phyloP scores from a whole-genome alignment of 2,888 invertebrate genomes.

The Aelia acuminata region DNA sequence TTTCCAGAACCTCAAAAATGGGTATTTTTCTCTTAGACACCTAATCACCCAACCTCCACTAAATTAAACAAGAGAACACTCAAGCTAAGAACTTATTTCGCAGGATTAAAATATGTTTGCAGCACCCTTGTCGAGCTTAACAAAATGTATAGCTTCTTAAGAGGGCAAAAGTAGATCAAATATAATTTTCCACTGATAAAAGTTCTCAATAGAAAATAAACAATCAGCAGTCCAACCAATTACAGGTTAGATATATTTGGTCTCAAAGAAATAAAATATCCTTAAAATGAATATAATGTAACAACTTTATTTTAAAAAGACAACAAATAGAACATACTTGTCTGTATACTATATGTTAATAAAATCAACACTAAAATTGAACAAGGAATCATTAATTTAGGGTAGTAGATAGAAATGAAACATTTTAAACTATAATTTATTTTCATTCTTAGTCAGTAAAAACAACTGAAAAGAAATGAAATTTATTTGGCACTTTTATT shows the following conservation, averaged over 20 bases:
- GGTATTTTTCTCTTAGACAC: too few species aligned
- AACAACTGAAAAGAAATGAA: not conserved
- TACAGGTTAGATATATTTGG: not conserved
- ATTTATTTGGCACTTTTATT: conserved; percentile 16
- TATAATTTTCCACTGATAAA: too few species aligned
- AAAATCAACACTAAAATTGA: not conserved
- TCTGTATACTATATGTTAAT: not conserved
- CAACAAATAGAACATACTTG: not conserved
- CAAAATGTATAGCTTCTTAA: too few species aligned
- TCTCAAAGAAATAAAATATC: not conserved
- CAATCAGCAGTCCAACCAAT: not conserved
- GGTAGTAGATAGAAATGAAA: not conserved
- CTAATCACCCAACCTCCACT: too few species aligned
- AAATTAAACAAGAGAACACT: too few species aligned
- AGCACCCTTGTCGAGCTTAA: too few species aligned
- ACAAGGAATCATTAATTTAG: not conserved
- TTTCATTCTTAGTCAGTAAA: not conserved
- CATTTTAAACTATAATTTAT: not conserved
- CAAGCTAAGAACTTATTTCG: too few species aligned
- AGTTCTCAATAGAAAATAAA: not conserved
- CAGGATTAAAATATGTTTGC: too few species aligned
- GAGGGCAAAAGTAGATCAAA: too few species aligned
- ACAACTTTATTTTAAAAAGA: not conserved
- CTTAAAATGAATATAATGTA: not conserved
- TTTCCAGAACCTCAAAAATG: too few species aligned